Evolutionary conservation across 2,888 invertebrate genomes (phyloP), one percentile per base, ranked within the genome.

Genomic region (Hylaea fasciaria): DNA sequence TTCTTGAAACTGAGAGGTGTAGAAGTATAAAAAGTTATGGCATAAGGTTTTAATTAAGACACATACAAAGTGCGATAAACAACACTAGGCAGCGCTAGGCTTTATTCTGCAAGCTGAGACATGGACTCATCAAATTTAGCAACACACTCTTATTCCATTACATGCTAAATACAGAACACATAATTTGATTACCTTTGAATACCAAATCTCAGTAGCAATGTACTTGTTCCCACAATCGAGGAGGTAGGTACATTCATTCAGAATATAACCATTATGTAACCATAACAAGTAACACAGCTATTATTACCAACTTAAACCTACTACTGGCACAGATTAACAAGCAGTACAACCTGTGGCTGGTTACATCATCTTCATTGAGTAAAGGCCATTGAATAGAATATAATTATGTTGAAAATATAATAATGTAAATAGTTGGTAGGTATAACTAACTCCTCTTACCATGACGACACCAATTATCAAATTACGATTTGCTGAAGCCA

Each of bases 281-380:
- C 40, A 50, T 50, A 39, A 49, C 39, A 56, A 56, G 48, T 43
- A 48, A 55, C 48, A 55, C 47, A 48, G 55, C 39, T 16, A 32
- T 45, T 58, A 47, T 58, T 45, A 43, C 49, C 43, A 22, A 29
- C 44, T 44, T 22, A 56, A 43, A 22, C 22, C 22, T 22, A 22
- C 22, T 22, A 22, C 22, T 3, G 22, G 22, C 22, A 22, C 22
- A 22, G 22, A 22, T 3, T 22, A 22, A 22, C 22, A 3, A 56
- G 29, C 35, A 46, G 29, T 43, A 41, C 28, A 46, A 29, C 29
- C 29, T 29, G n/a, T 22, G 3, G 5, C 35, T 35, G 35, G 69
- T 81, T 80, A 79, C 78, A 74, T 79, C 82, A 81, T 69, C 73
- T 74, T 77, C 83, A 82, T 81, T 84, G 78, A 82, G 74, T 76